Conservation (phyloP, 2,888 invertebrate genomes). For the Lymantria monacha region DNA sequence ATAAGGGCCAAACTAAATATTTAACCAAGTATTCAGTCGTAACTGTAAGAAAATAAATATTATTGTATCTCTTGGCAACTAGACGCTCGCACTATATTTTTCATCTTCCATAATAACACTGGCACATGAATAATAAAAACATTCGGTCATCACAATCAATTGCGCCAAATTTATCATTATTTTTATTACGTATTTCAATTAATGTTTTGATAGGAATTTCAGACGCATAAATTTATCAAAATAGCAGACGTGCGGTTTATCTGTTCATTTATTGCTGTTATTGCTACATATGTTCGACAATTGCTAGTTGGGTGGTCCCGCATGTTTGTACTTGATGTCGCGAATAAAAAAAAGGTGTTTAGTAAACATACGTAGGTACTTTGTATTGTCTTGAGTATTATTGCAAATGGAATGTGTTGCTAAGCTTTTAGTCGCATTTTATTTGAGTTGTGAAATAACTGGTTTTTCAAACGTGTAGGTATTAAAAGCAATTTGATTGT, state of each 20-base stretch:
- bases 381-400: slow-evolving; percentile 31
- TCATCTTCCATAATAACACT: too few species aligned
- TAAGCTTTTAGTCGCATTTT: slow-evolving; percentile 15
- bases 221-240: slow-evolving; percentile 36
- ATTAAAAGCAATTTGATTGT: background rate
- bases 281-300: slow-evolving; percentile 48
- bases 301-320: slow-evolving; percentile 50
- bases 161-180: slow-evolving; percentile 20
- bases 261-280: slow-evolving; percentile 51
- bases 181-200: slow-evolving; percentile 38
- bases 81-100: too few species aligned
- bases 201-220: slow-evolving; percentile 38
- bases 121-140: slow-evolving; percentile 6
- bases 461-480: slow-evolving; percentile 1
- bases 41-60: too few species aligned
- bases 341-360: slow-evolving; percentile 49
- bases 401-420: slow-evolving; percentile 17
- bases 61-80: background rate
- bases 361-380: slow-evolving; percentile 52
- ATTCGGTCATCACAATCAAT: slow-evolving; percentile 9
- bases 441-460: background rate
- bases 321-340: slow-evolving; percentile 38
- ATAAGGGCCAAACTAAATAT: too few species aligned
- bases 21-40: too few species aligned
- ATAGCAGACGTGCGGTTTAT: slow-evolving; percentile 51